Percentiles rank a stretch among this genome's conserved stretches.
Conservation (phyloP, 23 tunicate species). For the Diplosoma virens region DNA sequence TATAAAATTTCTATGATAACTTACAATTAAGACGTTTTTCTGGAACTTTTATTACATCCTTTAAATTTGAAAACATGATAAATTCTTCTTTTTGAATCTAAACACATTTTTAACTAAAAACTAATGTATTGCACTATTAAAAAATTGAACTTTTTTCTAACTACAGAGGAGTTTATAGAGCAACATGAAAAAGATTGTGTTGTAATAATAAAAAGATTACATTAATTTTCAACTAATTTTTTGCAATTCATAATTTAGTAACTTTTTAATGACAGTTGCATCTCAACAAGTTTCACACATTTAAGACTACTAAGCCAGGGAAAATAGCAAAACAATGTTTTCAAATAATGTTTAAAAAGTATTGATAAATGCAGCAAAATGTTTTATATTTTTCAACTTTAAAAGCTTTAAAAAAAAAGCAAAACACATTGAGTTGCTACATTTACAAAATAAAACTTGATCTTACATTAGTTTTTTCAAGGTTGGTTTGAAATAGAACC, state of each 20-base stretch:
- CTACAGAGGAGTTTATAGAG: background rate
- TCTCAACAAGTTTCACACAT: too few species aligned
- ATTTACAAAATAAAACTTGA: background rate
- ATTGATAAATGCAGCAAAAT: background rate
- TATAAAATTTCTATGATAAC: too few species aligned
- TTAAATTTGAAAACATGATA: background rate
- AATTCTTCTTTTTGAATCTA: background rate
- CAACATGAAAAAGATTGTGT: background rate
- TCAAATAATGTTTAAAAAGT: too few species aligned
- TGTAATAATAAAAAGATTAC: background rate
- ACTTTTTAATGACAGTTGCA: too few species aligned
- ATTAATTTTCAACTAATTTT: background rate
- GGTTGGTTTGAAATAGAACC: constrained; percentile 15
- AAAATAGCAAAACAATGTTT: too few species aligned
- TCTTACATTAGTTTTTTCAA: background rate
- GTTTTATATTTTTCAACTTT: background rate
- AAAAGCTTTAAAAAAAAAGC: too few species aligned
- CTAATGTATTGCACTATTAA: background rate
- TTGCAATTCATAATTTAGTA: too few species aligned
- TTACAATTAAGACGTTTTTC: background rate
- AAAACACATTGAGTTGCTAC: too few species aligned
- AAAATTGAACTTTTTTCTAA: background rate
- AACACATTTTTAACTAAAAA: background rate
- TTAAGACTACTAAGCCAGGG: too few species aligned
- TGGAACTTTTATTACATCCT: background rate